Base-by-base conservation (phyloP, 2,113 vertebrate genomes). In the Carettochelys insculpta region DNA sequence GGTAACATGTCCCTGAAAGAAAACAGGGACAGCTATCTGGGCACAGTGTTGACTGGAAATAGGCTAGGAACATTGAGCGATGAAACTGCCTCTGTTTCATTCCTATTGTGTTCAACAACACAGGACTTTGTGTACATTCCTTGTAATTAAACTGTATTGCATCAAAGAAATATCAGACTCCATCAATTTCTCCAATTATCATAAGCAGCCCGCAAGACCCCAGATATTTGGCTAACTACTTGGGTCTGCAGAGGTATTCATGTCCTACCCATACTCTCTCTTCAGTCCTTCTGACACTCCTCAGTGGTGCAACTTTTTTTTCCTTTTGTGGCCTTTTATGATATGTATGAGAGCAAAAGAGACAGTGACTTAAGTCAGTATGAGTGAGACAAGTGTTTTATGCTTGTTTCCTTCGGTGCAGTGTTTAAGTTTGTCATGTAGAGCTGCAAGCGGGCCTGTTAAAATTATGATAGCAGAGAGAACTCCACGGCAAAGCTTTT, bases 351-450 rank as follows among this genome's bases (percentile, higher is more conserved):
- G 58, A 61, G 31, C 27, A 31, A 29, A 29, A 61, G 13, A 61
- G 31, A 34, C 34, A 61, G 80, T 82, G 85, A 93, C 90, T 34
- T 92, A 92, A 94, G 76, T 84, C 45, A 93, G 86, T 90, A 89
- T 20, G 71, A 76, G 73, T 43, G 82, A 83, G 80, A 78, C 71
- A 77, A 58, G 93, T 87, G 86, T 92, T 76, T 86, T 89, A 61
- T 76, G 50, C 71, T 76, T 76, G 41, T 76, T 80, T 91, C 94
- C 87, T 87, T 65, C 43, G 34, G 52, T 9, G 8, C 50, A 85
- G 17, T 45, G 22, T 81, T 93, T 93, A 71, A 41, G 65, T 65
- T 53, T 83, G 52, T 58, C 90, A 45, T 61, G 25, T 22, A 88
- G 83, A 51, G 43, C 13, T 85, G 65, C 86, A 53, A 65, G 47